Base-by-base conservation (phyloP, 2,113 vertebrate genomes). In the Megaceryle maxima region DNA sequence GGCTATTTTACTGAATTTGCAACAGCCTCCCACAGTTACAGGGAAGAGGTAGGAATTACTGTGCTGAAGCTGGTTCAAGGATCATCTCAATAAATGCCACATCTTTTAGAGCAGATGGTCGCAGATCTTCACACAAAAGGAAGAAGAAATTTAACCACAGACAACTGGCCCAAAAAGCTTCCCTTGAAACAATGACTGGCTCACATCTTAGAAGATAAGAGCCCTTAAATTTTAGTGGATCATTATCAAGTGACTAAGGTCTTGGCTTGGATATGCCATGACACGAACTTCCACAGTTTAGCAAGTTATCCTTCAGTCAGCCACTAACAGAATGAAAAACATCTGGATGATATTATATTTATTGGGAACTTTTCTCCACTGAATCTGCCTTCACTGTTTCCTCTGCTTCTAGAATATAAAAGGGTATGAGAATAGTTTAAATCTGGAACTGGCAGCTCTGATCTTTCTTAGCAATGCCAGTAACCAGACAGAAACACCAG, bases 271-370 rank as follows among this genome's bases (percentile, higher is more conserved):
- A 48, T 67, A 4, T 48, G 46, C 56, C 80, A 50, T 2, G 33
- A 76, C 75, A 68, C 10, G 20, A 51, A 68, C 68, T 56, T 83
- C 56, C 78, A 80, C 59, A 85, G 63, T 69, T 92, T 16, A 76
- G 74, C 7, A 7, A 87, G 48, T 48, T 90, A 59, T 46, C 51
- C 85, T 83, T 89, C 88, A 88, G 59, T 29, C 88, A 90, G 82
- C 88, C 46, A 59, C 64, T 59, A 80, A 63, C 3, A 39, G 88
- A 92, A 94, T 84, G 48, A 94, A 91, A 85, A 75, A 70, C 94
- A 96, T 91, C 87, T 96, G 96, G 94, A 88, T 77, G 60, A 35
- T 39, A 87, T 79, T 84, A 75, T 14, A 83, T 88, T 93, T 88
- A 91, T 48, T 94, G 24, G 56, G 88, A 92, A 84, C 86, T 35